phyloP scores from a whole-genome alignment of 2,113 vertebrate species.

The Phoenicopterus ruber region DNA sequence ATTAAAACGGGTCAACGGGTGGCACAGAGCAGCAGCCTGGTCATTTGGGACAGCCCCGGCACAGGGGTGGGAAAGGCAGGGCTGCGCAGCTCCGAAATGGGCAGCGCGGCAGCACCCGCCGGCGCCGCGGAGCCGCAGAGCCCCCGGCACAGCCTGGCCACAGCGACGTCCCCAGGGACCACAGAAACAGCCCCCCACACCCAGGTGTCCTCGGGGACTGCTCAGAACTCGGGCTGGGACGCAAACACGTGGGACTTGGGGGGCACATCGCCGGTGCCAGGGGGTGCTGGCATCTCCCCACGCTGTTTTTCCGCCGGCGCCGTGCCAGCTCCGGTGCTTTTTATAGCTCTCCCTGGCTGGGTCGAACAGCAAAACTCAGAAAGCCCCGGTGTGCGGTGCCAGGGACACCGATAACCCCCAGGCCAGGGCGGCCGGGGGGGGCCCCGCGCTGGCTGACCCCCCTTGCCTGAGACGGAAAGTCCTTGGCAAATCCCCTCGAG shows the following conservation, averaged over 20 bases:
- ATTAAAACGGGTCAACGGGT: not conserved
- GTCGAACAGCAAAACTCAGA: not conserved
- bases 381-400: not conserved
- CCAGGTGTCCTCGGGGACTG: accelerated
- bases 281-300: not conserved
- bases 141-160: not conserved
- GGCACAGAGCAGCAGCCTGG: not conserved
- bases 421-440: accelerated
- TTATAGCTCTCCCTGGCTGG: not conserved
- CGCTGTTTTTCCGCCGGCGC: not conserved
- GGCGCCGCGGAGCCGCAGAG: accelerated
- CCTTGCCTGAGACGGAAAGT: not conserved
- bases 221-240: not conserved
- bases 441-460: not conserved
- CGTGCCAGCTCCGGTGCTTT: not conserved
- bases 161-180: accelerated
- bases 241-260: accelerated
- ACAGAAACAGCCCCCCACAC: accelerated
- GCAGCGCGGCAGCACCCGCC: accelerated
- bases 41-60: not conserved
- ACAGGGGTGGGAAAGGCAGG: not conserved
- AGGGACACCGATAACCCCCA: not conserved
- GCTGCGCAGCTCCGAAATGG: accelerated
- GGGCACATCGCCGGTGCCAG: not conserved
- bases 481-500: not conserved